Conservation (phyloP, 2,797 vertebrate genomes). For the Trematomus bernacchii region DNA sequence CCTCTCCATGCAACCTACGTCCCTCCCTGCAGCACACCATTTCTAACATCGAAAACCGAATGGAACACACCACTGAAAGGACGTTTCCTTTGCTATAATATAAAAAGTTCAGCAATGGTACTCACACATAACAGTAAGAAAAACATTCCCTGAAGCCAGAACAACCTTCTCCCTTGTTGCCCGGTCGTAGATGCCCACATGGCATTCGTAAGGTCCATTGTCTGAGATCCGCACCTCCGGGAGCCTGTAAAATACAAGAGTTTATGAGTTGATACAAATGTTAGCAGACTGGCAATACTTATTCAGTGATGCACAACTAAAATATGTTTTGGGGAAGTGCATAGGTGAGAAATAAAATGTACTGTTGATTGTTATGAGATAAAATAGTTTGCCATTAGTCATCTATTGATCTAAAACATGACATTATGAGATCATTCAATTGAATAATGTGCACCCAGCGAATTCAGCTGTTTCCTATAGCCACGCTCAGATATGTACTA, state of each 20-base stretch:
- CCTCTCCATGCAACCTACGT: slow-evolving; percentile 1
- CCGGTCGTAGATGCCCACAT: slow-evolving; percentile 97
- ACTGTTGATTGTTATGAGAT: no score
- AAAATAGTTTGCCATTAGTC: no score
- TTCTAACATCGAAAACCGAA: background rate
- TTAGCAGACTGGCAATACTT: background rate
- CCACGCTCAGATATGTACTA: no score
- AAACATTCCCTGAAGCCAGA: slow-evolving; percentile 94
- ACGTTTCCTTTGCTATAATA: slow-evolving; percentile 2
- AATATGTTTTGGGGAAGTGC: background rate
- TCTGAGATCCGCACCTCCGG: slow-evolving; percentile 97
- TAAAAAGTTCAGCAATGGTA: slow-evolving; percentile 39
- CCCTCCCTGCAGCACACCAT: background rate
- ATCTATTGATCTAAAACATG: no score
- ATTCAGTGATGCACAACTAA: background rate
- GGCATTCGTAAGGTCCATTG: slow-evolving; percentile 97
- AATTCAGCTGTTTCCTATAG: no score
- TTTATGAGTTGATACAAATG: background rate
- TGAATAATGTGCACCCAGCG: no score
- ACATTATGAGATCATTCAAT: no score
- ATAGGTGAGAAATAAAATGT: background rate
- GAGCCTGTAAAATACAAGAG: slow-evolving; percentile 83
- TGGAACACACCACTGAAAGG: background rate
- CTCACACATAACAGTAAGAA: slow-evolving; percentile 99
- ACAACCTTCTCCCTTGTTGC: slow-evolving; percentile 97